phyloP scores from a whole-genome alignment of 2,888 invertebrate genomes.

The Xestia c-nigrum region DNA sequence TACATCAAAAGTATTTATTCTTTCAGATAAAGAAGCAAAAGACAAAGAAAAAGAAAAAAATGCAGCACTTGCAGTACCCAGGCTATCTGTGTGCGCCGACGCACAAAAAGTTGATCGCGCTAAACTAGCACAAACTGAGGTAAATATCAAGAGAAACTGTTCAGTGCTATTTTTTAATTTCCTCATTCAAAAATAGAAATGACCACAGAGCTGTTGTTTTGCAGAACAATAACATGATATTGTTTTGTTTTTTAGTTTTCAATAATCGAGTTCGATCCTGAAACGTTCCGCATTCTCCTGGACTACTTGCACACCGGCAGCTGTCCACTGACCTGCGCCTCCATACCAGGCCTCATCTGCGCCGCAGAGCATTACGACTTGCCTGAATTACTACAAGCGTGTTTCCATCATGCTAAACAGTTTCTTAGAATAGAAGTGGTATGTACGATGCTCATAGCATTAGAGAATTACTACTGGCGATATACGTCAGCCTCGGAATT shows the following conservation, averaged over 20 bases:
- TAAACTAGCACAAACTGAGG: constrained; percentile 97
- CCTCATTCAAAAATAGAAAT: constrained; percentile 40
- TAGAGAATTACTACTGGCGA: constrained; percentile 98
- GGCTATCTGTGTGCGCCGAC: constrained; percentile 97
- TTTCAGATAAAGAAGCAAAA: constrained; percentile 94
- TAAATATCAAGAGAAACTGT: constrained; percentile 71
- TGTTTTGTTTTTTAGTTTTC: constrained; percentile 92
- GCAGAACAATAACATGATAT: constrained; percentile 8
- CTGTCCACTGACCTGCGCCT: constrained; percentile 97
- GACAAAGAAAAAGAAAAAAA: constrained; percentile 95
- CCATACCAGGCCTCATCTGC: constrained; percentile 97
- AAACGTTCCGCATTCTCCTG: constrained; percentile 97
- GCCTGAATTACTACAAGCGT: constrained; percentile 97
- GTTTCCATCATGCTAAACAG: constrained; percentile 98
- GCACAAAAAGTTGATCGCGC: constrained; percentile 98
- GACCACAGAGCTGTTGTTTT: constrained; percentile 9
- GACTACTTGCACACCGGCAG: constrained; percentile 98
- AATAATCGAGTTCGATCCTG: constrained; percentile 98
- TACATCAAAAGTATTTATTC: not conserved
- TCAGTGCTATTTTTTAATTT: constrained; percentile 28
- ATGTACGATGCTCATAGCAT: constrained; percentile 97
- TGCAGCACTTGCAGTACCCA: constrained; percentile 95
- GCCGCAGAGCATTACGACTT: constrained; percentile 98
- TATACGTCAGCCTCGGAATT: constrained; percentile 98
- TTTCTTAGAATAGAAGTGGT: constrained; percentile 97